Base-by-base conservation (phyloP, 2,888 invertebrate species). In the Stenodema calcarata region DNA sequence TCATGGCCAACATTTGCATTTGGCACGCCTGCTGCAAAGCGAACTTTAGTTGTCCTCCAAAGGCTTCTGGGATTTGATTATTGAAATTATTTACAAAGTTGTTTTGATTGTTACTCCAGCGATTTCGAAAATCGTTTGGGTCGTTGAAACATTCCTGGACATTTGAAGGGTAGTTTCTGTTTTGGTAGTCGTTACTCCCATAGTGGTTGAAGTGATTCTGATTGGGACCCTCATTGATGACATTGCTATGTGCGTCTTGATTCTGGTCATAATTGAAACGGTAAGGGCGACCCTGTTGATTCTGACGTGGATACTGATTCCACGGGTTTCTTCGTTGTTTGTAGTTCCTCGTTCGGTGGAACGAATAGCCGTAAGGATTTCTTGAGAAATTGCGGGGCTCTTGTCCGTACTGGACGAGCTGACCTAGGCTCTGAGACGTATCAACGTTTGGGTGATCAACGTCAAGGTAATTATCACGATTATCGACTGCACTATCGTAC, bases 1-100 rank as follows among this genome's bases (percentile, higher is more conserved):
- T 85, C 78, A 88, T 87, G 12, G 89, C 88, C 84, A 89, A 81
- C n/a, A 87, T 76, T 44, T 86, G 85, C 82, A 88, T 86, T 50
- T 88, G 87, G 27, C 75, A 76, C 28, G 87, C 88, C 35, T 88
- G 83, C 47, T 42, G 23, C 18, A 88, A 75, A 6, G 86, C 76
- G 4, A 87, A 23, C 62, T 62, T 62, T 42, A 80, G 62, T 44
- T 78, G 44, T 11, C 62, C 62, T 62, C 18, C 23, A 2, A 62
- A 11, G 9, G 0, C 23, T 9, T 23, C 18, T 23, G 18, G 18
- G 18, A 3, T 35, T n/a, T 41, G 41, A 16, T 16, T n/a, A 41
- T 35, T 75, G 28, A 75, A 75, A 35, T 75, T 75, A 7, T 35
- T 41, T 9, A 18, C 14, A 12, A 18, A 18, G 30, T 75, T 35